These are phyloP conservation scores for Saturnia japonica DNA, from an alignment of 2,888 invertebrate species.

Conservation along the genomic window DNA sequence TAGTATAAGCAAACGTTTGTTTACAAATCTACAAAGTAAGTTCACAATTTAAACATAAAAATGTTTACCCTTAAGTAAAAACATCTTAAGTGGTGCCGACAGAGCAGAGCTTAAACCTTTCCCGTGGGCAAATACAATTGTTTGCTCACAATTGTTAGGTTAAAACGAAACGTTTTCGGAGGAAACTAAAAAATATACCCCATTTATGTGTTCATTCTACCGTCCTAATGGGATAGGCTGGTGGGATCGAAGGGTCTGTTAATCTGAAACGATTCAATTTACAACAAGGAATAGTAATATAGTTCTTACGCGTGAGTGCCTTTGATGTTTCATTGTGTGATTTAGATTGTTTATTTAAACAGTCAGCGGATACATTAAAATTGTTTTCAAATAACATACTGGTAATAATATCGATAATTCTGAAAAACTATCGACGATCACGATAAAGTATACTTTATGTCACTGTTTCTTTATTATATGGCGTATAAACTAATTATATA, in stretches of 20 bases:
- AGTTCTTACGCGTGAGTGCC: background rate
- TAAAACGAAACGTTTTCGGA: slow-evolving; percentile 50
- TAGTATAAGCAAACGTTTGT: background rate
- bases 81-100: slow-evolving; percentile 51
- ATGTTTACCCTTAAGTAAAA: slow-evolving; percentile 38
- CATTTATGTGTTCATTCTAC: slow-evolving; percentile 55
- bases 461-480: too few relatives aligned
- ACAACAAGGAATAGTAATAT: slow-evolving; percentile 21
- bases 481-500: too few relatives aligned
- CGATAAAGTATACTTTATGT: too few relatives aligned
- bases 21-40: slow-evolving; percentile 9
- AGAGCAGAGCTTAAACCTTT: slow-evolving; percentile 55
- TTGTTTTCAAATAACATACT: background rate
- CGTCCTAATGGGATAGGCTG: slow-evolving; percentile 61
- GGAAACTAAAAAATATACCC: slow-evolving; percentile 38
- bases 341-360: background rate
- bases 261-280: slow-evolving; percentile 43
- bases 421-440: too few relatives aligned
- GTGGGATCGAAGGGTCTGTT: slow-evolving; percentile 39
- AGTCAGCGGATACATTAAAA: background rate
- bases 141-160: slow-evolving; percentile 60
- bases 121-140: slow-evolving; percentile 57
- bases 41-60: slow-evolving; percentile 25
- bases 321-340: background rate
- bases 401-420: too few relatives aligned